A percentile compares a stretch with the other conserved stretches of the same genome.
These are phyloP conservation scores for Hormaphis cornu DNA, from an alignment of 1,140 invertebrate species.

Conservation along the genomic window DNA sequence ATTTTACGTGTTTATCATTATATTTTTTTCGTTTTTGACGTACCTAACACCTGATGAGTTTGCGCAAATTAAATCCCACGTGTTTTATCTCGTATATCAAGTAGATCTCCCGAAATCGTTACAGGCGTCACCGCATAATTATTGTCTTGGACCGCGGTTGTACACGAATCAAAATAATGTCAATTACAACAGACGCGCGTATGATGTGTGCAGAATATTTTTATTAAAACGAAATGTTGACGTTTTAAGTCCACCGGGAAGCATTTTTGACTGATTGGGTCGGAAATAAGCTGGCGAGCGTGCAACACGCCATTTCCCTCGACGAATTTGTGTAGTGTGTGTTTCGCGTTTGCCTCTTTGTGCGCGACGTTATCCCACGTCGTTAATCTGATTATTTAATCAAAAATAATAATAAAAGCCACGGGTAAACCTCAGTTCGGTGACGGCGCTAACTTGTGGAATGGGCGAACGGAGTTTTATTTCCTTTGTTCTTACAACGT, in stretches of 20 bases:
- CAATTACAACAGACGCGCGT: too few species aligned
- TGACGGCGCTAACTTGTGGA: not conserved
- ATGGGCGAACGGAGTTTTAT: slow-evolving; percentile 14
- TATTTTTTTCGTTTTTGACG: too few species aligned
- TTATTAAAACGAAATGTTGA: slow-evolving; percentile 8
- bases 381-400: slow-evolving; percentile 26
- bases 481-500: too few species aligned
- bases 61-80: too few species aligned
- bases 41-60: too few species aligned
- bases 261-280: slow-evolving; percentile 30
- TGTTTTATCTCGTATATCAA: too few species aligned
- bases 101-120: too few species aligned
- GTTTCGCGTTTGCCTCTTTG: not conserved
- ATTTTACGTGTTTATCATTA: too few species aligned
- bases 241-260: slow-evolving; percentile 21
- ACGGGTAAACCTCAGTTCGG: not conserved
- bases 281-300: slow-evolving; percentile 15
- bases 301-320: slow-evolving; percentile 18
- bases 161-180: too few species aligned
- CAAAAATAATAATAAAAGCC: slow-evolving; percentile 29
- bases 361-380: not conserved
- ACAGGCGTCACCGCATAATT: too few species aligned
- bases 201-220: not conserved
- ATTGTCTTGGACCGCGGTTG: too few species aligned
- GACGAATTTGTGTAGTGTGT: not conserved